These are phyloP conservation scores for Centropyge bicolor DNA, from an alignment of 2,797 vertebrate genomes.

Conservation along the genomic window DNA sequence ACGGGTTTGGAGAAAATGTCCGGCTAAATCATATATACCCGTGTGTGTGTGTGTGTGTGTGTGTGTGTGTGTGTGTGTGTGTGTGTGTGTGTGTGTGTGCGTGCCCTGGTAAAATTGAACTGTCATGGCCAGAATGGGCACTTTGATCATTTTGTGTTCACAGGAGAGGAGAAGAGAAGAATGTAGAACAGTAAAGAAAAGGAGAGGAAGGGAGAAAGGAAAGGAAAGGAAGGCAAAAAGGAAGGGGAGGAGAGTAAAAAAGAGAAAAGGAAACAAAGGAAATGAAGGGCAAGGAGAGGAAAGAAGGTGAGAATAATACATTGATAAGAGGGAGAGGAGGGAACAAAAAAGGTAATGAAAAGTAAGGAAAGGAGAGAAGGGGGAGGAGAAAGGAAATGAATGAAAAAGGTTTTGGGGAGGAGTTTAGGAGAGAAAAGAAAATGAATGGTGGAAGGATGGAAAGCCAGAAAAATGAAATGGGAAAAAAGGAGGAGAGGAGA, in stretches of 20 bases:
- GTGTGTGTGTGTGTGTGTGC: not conserved
- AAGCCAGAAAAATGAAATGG: not conserved
- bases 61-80: constrained; percentile 27
- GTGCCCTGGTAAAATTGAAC: constrained; percentile 74
- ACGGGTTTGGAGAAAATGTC: too few relatives aligned
- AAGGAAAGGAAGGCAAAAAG: not conserved
- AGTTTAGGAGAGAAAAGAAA: not conserved
- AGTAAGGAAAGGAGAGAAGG: not conserved
- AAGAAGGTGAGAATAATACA: not conserved
- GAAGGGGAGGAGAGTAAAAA: too few relatives aligned
- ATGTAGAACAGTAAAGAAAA: constrained; percentile 44
- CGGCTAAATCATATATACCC: too few relatives aligned
- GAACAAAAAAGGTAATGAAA: not conserved
- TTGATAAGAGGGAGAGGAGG: not conserved
- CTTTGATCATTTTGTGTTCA: constrained; percentile 83
- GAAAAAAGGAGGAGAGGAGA: not conserved
- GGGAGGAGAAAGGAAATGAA: not conserved
- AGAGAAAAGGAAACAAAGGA: not conserved
- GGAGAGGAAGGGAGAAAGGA: not conserved
- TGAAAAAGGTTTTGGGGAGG: not conserved
- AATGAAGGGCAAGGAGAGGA: not conserved
- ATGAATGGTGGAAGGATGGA: not conserved
- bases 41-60: constrained; percentile 7
- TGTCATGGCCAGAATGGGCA: constrained; percentile 79
- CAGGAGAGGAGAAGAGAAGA: constrained; percentile 58